Percentiles rank a stretch among this genome's conserved stretches.
Conservation (phyloP, 2,888 invertebrate genomes). For the Chironomus tentans region DNA sequence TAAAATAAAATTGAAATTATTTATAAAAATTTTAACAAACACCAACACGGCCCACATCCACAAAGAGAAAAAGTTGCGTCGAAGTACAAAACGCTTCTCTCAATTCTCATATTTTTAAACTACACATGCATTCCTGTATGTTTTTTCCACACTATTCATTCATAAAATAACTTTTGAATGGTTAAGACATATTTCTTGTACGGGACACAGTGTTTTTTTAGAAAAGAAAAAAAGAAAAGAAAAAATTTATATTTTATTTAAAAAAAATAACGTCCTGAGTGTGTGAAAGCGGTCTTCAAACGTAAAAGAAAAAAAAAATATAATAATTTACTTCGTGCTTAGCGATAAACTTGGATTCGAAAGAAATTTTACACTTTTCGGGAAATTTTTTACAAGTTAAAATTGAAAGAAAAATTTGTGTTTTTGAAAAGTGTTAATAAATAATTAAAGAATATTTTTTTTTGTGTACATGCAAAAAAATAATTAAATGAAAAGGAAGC, state of each 20-base stretch:
- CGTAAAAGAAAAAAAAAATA: constrained; percentile 10
- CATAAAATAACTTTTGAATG: constrained; percentile 27
- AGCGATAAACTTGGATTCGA: not conserved
- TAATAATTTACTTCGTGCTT: not conserved
- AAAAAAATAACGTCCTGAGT: constrained; percentile 20
- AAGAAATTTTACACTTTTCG: not conserved
- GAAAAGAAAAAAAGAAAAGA: constrained; percentile 11
- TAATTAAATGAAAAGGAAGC: not conserved
- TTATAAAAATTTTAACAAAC: no score
- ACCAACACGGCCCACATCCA: no score
- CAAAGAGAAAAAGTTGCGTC: not conserved
- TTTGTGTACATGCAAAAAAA: not conserved
- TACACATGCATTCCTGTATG: constrained; percentile 25
- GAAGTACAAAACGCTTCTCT: not conserved
- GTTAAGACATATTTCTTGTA: constrained; percentile 26
- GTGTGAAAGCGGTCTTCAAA: constrained; percentile 22
- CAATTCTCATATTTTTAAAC: not conserved
- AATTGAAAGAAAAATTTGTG: not conserved
- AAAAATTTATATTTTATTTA: not conserved
- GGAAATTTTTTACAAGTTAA: not conserved
- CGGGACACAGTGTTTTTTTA: constrained; percentile 20
- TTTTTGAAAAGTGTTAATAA: not conserved
- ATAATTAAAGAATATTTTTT: not conserved
- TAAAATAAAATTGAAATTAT: no score
- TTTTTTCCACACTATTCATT: constrained; percentile 25